These are phyloP conservation scores for Mylabris sibirica DNA, from an alignment of 2,888 invertebrate genomes.

Conservation along the genomic window DNA sequence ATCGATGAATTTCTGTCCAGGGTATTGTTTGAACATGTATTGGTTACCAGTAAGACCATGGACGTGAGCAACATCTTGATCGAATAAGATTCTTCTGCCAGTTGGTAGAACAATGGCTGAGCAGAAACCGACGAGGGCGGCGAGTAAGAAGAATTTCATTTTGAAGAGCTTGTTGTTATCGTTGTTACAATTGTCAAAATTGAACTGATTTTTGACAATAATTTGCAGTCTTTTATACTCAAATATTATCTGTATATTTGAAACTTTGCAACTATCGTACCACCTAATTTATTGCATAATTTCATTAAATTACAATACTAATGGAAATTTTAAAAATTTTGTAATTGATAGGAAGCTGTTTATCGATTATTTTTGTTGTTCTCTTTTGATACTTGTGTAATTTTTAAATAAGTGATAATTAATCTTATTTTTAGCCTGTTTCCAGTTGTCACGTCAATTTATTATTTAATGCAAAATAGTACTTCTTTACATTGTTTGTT, in stretches of 20 bases:
- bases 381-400: too few species aligned
- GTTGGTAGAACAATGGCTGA: neutral
- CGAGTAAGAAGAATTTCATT: neutral
- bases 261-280: neutral
- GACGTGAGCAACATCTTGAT: neutral
- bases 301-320: too few species aligned
- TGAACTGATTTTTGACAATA: neutral
- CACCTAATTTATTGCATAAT: too few species aligned
- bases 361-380: too few species aligned
- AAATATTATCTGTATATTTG: neutral
- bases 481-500: too few species aligned
- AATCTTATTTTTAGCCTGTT: too few species aligned
- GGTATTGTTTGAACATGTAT: neutral
- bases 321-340: too few species aligned
- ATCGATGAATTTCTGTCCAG: neutral
- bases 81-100: neutral
- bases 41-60: slow-evolving; percentile 5
- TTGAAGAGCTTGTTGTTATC: neutral
- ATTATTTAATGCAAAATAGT: too few species aligned
- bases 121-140: neutral
- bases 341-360: too few species aligned
- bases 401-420: too few species aligned
- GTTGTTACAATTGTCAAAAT: neutral
- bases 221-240: too few species aligned
- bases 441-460: too few species aligned